phyloP scores from a whole-genome alignment of 92 coral and sea anemone genomes.

The Pocillopora meandrina region DNA sequence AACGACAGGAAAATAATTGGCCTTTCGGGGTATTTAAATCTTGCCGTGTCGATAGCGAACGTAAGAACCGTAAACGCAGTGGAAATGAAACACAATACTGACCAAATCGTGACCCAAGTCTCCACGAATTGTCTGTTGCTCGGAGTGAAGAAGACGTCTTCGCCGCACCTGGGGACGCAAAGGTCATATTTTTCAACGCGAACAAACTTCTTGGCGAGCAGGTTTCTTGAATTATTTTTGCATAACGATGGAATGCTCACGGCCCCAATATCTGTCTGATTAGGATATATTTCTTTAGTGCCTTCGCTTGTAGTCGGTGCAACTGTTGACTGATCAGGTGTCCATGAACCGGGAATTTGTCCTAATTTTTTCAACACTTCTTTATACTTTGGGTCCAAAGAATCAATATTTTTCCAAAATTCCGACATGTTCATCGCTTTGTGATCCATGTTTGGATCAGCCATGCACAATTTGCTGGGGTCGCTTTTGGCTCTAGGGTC shows the following conservation, averaged over 20 bases:
- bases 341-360: slow-evolving; percentile 40
- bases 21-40: slow-evolving; percentile 97
- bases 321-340: slow-evolving; percentile 19
- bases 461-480: slow-evolving; percentile 71
- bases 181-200: slow-evolving; percentile 68
- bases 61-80: slow-evolving; percentile 91
- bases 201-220: slow-evolving; percentile 62
- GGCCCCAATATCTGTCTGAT: background rate
- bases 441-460: slow-evolving; percentile 68
- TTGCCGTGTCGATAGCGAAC: slow-evolving; percentile 86
- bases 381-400: slow-evolving; percentile 65
- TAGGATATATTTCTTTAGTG: slow-evolving; percentile 1
- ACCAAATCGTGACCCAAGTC: slow-evolving; percentile 93
- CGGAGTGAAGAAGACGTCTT: slow-evolving; percentile 71
- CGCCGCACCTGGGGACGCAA: slow-evolving; percentile 83
- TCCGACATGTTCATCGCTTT: slow-evolving; percentile 68
- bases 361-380: slow-evolving; percentile 56
- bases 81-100: slow-evolving; percentile 89
- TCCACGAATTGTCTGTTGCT: slow-evolving; percentile 84
- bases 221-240: slow-evolving; percentile 63
- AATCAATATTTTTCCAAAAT: slow-evolving; percentile 56
- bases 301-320: slow-evolving; percentile 17
- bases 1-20: slow-evolving; percentile 95
- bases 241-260: slow-evolving; percentile 41
- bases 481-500: slow-evolving; percentile 76